phyloP scores from a whole-genome alignment of 1,140 invertebrate genomes.

The Ectropis grisescens region DNA sequence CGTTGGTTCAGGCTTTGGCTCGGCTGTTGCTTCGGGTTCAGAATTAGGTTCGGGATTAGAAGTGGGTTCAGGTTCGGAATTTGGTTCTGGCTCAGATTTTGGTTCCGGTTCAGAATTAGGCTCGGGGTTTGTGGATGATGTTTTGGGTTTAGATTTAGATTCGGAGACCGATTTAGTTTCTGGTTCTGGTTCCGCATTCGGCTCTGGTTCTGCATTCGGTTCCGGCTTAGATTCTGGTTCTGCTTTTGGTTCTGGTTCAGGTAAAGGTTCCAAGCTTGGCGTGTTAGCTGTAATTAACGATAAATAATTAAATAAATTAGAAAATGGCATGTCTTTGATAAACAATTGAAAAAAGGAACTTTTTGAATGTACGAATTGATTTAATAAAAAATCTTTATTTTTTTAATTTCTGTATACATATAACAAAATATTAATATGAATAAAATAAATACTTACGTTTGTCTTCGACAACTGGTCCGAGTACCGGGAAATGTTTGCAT shows the following conservation, averaged over 20 bases:
- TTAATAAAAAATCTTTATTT: too few relatives aligned
- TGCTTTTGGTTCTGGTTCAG: conserved; percentile 45
- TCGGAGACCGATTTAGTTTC: conserved; percentile 27
- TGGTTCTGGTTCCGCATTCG: conserved; percentile 26
- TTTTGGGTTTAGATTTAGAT: conserved; percentile 18
- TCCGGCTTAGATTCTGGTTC: conserved; percentile 32
- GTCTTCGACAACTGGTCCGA: conserved; percentile 61
- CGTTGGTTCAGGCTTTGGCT: conserved; percentile 28
- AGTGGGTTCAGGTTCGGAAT: conserved; percentile 17
- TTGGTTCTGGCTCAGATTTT: conserved; percentile 18
- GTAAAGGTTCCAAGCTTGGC: conserved; percentile 13
- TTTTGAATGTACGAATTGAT: too few relatives aligned
- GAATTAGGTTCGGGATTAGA: conserved; percentile 38
- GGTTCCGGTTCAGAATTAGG: conserved; percentile 27
- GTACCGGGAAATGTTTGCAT: conserved; percentile 83
- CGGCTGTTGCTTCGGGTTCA: conserved; percentile 2
- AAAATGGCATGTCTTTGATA: too few relatives aligned
- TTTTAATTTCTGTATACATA: too few relatives aligned
- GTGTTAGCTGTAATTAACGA: conserved; percentile 6
- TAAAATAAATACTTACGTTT: conserved; percentile 39
- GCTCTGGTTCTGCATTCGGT: conserved; percentile 16
- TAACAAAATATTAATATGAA: too few relatives aligned
- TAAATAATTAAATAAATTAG: too few relatives aligned
- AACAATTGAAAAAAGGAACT: too few relatives aligned
- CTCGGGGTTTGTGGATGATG: conserved; percentile 4